Conservation (phyloP, 1,140 invertebrate genomes). For the Drosophila neocordata region DNA sequence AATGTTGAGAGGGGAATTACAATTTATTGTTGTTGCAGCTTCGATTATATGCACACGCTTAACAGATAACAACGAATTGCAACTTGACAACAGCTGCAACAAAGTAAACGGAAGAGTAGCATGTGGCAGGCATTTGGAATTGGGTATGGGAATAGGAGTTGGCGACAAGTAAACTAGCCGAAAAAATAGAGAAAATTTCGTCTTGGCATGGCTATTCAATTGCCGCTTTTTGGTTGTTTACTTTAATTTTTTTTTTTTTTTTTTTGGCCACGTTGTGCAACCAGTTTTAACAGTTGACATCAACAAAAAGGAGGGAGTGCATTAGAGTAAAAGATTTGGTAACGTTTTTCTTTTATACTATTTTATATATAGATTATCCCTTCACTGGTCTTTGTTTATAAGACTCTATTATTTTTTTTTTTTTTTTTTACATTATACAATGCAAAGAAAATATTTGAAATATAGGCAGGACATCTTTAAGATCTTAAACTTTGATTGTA, state of each 20-base stretch:
- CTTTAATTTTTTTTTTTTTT: constrained; percentile 17
- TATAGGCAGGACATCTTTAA: no score
- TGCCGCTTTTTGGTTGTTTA: constrained; percentile 12
- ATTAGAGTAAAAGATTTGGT: constrained; percentile 23
- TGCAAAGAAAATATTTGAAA: no score
- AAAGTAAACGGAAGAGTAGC: constrained; percentile 14
- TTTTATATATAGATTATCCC: no score
- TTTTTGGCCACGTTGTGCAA: constrained; percentile 27
- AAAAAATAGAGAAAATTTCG: background rate
- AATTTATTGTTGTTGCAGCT: constrained; percentile 16
- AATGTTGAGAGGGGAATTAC: constrained; percentile 14
- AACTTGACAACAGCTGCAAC: constrained; percentile 41
- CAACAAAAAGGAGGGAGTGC: constrained; percentile 20
- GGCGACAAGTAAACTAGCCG: constrained; percentile 12
- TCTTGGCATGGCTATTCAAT: background rate
- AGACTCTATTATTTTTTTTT: no score
- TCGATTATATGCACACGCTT: constrained; percentile 26
- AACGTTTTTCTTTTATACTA: background rate
- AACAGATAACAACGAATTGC: constrained; percentile 1
- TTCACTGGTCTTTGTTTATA: no score
- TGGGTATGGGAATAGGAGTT: background rate
- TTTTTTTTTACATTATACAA: no score
- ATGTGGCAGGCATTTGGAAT: constrained; percentile 4
- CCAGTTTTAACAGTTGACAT: constrained; percentile 35
- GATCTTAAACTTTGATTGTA: no score